phyloP scores from a whole-genome alignment of 2,888 invertebrate genomes.

The Palloptera scutellata region DNA sequence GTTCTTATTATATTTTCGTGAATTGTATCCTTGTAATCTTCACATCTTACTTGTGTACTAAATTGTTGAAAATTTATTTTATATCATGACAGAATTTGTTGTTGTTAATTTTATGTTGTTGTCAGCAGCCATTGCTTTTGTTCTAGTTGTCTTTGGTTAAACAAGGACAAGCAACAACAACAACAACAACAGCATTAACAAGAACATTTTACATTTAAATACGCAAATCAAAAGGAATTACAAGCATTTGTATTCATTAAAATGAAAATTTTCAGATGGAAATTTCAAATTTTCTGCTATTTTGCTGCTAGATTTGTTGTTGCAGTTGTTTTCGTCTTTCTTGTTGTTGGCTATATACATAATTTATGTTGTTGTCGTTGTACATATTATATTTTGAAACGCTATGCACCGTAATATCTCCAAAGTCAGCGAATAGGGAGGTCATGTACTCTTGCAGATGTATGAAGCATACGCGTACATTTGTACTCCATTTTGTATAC shows the following conservation, averaged over 20 bases:
- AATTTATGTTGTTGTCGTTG: not conserved
- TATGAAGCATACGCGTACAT: not conserved
- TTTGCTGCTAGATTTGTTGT: not conserved
- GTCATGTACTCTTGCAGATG: not conserved
- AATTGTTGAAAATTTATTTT: too few species aligned
- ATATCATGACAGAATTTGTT: too few species aligned
- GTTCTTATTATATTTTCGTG: too few species aligned
- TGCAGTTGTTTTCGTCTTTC: not conserved
- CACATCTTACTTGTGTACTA: too few species aligned
- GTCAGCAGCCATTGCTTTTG: not conserved
- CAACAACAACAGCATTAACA: too few species aligned
- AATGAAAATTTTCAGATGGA: not conserved
- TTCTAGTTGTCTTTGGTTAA: not conserved
- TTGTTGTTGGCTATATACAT: not conserved
- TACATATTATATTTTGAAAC: not conserved
- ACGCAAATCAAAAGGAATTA: slow-evolving; percentile 19
- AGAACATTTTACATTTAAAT: not conserved
- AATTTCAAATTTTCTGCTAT: not conserved
- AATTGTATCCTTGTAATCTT: too few species aligned
- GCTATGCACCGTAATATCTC: too few species aligned
- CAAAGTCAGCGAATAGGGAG: too few species aligned
- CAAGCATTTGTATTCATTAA: slow-evolving; percentile 6
- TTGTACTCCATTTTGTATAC: not conserved
- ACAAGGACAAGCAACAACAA: not conserved
- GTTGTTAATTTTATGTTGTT: too few species aligned